phyloP scores from a whole-genome alignment of 2,888 invertebrate species.

The Ectemnius continuus region DNA sequence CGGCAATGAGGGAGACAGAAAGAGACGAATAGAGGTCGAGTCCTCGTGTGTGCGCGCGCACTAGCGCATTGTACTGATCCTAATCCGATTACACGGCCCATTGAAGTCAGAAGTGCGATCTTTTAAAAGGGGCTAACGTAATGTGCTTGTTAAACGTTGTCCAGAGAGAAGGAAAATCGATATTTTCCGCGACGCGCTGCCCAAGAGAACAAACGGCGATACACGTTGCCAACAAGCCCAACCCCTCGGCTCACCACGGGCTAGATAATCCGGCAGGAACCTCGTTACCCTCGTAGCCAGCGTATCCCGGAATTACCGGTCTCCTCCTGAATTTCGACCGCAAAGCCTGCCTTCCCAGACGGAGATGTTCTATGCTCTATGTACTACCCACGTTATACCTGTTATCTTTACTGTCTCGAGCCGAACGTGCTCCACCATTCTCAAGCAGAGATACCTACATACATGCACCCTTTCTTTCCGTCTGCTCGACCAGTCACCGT shows the following conservation, averaged over 20 bases:
- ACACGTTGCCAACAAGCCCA: constrained; percentile 43
- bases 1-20: constrained; percentile 28
- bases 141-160: constrained; percentile 73
- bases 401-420: constrained; percentile 35
- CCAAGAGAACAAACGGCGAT: constrained; percentile 36
- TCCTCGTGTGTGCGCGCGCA: no score
- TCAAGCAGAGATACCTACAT: background rate
- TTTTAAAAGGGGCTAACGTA: constrained; percentile 74
- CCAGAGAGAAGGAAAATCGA: constrained; percentile 60
- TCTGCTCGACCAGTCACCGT: background rate
- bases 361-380: no score
- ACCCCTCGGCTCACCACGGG: constrained; percentile 40
- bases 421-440: constrained; percentile 17
- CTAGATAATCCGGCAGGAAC: constrained; percentile 67
- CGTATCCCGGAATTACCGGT: constrained; percentile 61
- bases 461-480: background rate
- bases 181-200: constrained; percentile 65
- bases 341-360: constrained; percentile 14
- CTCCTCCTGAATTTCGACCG: constrained; percentile 54
- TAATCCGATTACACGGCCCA: constrained; percentile 78
- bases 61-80: constrained; percentile 66
- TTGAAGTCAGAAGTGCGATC: constrained; percentile 77
- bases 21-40: no score
- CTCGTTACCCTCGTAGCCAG: constrained; percentile 64
- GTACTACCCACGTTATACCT: background rate